These are phyloP conservation scores for Adelognathus sp. DNA, from an alignment of 2,888 invertebrate genomes.

Conservation along the genomic window DNA sequence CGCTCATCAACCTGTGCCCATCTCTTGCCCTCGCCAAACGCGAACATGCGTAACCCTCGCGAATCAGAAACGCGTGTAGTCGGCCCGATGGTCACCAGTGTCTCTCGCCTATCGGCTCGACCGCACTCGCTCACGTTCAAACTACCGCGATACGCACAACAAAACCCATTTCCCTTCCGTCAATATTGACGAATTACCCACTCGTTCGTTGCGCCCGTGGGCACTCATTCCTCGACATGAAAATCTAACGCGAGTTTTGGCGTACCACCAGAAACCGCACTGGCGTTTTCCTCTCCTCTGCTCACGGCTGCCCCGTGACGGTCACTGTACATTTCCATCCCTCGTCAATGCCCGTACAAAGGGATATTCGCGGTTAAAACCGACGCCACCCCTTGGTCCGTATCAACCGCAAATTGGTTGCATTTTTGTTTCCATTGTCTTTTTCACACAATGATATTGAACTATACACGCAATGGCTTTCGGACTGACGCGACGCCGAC, in stretches of 20 bases:
- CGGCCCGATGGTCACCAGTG: slow-evolving; percentile 38
- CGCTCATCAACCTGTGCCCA: neutral
- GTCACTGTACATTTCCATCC: neutral
- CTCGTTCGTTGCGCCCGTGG: slow-evolving; percentile 43
- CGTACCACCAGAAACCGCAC: slow-evolving; percentile 25
- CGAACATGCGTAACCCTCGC: slow-evolving; percentile 55
- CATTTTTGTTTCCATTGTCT: neutral
- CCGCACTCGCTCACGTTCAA: slow-evolving; percentile 23
- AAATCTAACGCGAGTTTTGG: slow-evolving; percentile 51
- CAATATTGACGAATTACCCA: slow-evolving; percentile 63
- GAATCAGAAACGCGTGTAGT: slow-evolving; percentile 55
- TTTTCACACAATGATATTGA: neutral
- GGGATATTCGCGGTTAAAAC: neutral
- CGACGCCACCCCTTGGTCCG: neutral
- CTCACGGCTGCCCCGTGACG: neutral
- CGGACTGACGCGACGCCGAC: neutral
- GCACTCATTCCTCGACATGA: slow-evolving; percentile 37
- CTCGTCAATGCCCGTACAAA: neutral
- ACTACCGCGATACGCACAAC: slow-evolving; percentile 53
- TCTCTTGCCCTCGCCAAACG: slow-evolving; percentile 33
- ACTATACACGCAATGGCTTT: neutral
- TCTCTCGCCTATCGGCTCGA: slow-evolving; percentile 1
- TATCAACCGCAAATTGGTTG: neutral
- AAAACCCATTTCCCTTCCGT: slow-evolving; percentile 62
- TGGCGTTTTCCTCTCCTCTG: neutral